Conservation (phyloP, 2,888 invertebrate genomes). For the Tribolium freemani region DNA sequence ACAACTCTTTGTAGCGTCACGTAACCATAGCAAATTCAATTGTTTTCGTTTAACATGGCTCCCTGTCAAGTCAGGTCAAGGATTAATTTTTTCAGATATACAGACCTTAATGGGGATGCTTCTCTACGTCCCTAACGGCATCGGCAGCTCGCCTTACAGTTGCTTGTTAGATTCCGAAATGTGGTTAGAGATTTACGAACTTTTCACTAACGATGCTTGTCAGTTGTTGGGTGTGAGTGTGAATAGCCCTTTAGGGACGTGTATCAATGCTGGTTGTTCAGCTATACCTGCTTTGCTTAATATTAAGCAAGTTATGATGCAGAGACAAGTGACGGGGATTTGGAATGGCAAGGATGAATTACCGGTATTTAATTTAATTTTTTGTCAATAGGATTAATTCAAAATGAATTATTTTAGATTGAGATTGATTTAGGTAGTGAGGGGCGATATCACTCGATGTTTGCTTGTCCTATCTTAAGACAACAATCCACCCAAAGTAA, state of each 20-base stretch:
- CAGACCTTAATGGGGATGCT: slow-evolving; percentile 90
- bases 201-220: slow-evolving; percentile 94
- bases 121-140: slow-evolving; percentile 83
- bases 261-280: slow-evolving; percentile 92
- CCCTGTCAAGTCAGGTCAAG: slow-evolving; percentile 31
- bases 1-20: too few species aligned
- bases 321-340: slow-evolving; percentile 90
- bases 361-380: slow-evolving; percentile 75
- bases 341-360: slow-evolving; percentile 97
- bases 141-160: slow-evolving; percentile 84
- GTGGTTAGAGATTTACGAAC: slow-evolving; percentile 90
- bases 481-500: slow-evolving; percentile 96
- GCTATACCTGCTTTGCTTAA: slow-evolving; percentile 95
- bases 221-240: slow-evolving; percentile 89
- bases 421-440: slow-evolving; percentile 94
- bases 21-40: too few species aligned
- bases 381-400: not conserved
- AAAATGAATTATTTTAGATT: slow-evolving; percentile 74
- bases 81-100: slow-evolving; percentile 72
- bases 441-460: slow-evolving; percentile 96
- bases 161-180: slow-evolving; percentile 81
- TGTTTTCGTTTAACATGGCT: too few species aligned
- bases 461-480: slow-evolving; percentile 97
- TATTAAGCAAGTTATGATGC: slow-evolving; percentile 92
- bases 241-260: slow-evolving; percentile 91